These are phyloP conservation scores for Mesocricetus auratus DNA, from an alignment of 2,113 vertebrate genomes.

Conservation along the genomic window DNA sequence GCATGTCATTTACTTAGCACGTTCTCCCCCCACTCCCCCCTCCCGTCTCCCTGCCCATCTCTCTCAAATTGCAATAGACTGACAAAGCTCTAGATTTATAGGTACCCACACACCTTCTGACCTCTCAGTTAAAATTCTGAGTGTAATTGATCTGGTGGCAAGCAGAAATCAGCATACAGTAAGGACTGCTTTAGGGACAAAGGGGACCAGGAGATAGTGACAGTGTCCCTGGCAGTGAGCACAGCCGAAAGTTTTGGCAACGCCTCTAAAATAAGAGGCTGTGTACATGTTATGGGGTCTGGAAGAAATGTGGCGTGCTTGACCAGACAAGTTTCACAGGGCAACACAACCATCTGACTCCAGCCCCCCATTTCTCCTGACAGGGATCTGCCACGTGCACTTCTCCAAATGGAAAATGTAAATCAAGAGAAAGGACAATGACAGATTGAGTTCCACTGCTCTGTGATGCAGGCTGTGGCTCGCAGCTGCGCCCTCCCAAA, in stretches of 20 bases:
- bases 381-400: not conserved
- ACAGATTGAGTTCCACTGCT: constrained; percentile 45
- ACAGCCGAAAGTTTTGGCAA: not conserved
- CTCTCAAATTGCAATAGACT: constrained; percentile 21
- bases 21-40: not conserved
- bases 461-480: not conserved
- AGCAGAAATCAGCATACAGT: constrained; percentile 50
- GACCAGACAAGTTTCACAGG: not conserved
- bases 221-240: not conserved
- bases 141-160: constrained; percentile 62
- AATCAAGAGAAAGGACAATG: constrained; percentile 57
- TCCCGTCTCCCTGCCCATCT: not conserved
- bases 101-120: constrained; percentile 56
- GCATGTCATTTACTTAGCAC: constrained; percentile 61
- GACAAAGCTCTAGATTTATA: constrained; percentile 70
- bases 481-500: constrained; percentile 32
- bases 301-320: not conserved
- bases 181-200: constrained; percentile 44
- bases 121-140: constrained; percentile 66
- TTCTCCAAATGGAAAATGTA: constrained; percentile 62
- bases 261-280: not conserved
- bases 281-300: not conserved
- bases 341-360: constrained; percentile 14
- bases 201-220: not conserved
- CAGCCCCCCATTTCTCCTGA: not conserved